Percentiles rank a stretch among this genome's conserved stretches.
These are phyloP conservation scores for Amblyornis subalaris DNA, from an alignment of 2,113 vertebrate genomes.

Conservation along the genomic window DNA sequence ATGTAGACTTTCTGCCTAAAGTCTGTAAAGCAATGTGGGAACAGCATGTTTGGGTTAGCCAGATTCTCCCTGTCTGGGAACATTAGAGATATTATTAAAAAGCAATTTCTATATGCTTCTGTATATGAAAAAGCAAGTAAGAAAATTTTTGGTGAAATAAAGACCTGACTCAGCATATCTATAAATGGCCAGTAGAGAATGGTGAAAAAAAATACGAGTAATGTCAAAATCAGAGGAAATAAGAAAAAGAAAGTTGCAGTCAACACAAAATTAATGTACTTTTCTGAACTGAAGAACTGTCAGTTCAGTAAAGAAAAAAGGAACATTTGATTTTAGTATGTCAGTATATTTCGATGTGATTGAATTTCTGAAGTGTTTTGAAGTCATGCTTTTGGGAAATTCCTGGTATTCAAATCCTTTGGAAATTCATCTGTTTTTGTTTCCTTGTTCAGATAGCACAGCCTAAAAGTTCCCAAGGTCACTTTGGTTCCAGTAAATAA, in stretches of 20 bases:
- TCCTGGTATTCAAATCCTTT: neutral
- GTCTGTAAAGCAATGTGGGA: neutral
- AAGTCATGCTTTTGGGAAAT: neutral
- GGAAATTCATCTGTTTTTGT: neutral
- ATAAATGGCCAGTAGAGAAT: neutral
- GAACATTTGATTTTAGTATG: neutral
- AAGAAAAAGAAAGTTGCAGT: rapidly evolving
- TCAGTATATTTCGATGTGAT: neutral
- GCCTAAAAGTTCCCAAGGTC: neutral
- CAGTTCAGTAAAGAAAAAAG: neutral
- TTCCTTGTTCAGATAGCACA: neutral
- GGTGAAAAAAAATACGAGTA: neutral
- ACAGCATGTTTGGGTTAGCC: neutral
- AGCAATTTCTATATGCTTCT: neutral
- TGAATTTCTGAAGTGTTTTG: neutral
- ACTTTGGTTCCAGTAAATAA: neutral
- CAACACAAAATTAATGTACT: neutral
- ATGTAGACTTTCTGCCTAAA: neutral
- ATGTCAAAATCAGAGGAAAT: rapidly evolving
- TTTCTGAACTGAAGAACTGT: neutral
- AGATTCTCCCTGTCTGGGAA: neutral
- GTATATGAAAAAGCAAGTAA: neutral
- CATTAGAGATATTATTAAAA: neutral
- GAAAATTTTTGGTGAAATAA: neutral
- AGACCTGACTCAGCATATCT: neutral